Evolutionary conservation across 2,113 vertebrate species (phyloP).

Genomic region (Merops nubicus): DNA sequence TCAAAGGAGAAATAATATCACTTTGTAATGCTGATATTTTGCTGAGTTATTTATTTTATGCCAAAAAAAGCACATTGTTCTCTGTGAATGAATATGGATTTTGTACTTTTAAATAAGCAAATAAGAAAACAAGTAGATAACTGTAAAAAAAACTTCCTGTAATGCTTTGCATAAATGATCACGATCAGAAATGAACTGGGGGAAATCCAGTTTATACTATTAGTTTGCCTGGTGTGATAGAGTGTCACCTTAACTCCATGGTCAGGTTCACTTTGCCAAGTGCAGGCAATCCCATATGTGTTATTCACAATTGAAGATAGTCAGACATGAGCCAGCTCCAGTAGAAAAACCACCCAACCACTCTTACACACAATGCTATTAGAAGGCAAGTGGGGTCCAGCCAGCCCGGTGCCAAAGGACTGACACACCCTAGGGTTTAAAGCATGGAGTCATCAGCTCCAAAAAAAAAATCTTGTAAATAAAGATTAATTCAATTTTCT

Average conservation of each 20-base stretch:
- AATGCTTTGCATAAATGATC: background rate
- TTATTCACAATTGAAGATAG: background rate
- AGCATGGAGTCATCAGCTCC: background rate
- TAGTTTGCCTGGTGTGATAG: background rate
- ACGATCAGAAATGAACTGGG: background rate
- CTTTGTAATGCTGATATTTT: slow-evolving; percentile 64
- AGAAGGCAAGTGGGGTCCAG: background rate
- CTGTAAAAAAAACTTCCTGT: background rate
- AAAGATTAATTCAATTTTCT: background rate
- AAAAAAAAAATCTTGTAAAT: background rate
- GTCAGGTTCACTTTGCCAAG: background rate
- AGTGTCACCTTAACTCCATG: background rate
- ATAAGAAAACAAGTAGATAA: slow-evolving; percentile 23
- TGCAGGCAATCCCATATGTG: background rate
- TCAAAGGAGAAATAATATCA: slow-evolving; percentile 57
- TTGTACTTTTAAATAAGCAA: slow-evolving; percentile 15
- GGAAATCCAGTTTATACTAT: background rate
- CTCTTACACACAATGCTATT: background rate
- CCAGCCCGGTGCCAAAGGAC: background rate
- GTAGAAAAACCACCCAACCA: background rate
- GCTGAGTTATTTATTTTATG: slow-evolving; percentile 50
- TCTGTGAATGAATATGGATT: slow-evolving; percentile 8
- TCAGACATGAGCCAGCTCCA: background rate
- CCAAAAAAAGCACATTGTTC: slow-evolving; percentile 43
- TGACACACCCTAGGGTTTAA: background rate